Evolutionary conservation across 2,797 vertebrate species (phyloP), one percentile per base, ranked within the genome.

Genomic region (Octomys mimax): DNA sequence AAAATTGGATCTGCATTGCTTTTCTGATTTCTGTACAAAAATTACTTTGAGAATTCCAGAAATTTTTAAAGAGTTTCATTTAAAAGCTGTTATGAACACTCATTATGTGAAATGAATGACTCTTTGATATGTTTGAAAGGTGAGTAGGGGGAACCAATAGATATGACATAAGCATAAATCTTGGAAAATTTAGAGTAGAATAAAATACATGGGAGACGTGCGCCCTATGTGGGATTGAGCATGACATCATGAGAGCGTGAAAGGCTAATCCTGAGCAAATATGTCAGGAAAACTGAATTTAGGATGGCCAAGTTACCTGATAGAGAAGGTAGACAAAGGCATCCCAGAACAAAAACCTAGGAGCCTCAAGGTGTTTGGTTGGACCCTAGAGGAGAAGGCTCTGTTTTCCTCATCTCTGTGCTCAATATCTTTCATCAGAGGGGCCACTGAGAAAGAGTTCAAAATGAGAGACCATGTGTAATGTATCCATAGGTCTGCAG

Each of bases 351-450:
- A 39, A 46, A 59, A n/a, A 59, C 31, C 28, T 0, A 0, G 1
- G 33, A 21, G 8, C n/a, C 24, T 68, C 31, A 3, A 0, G 22
- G 26, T 0, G 1, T 46, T 61, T 19, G 19, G 0, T 6, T 8
- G 82, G 33, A 82, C 39, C 46, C 49, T 6, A 1, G 0, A n/a
- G 14, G 5, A n/a, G 2, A 0, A 14, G 52, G 2, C 0, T 0
- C 11, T 2, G 7, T 8, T 36, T 46, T 42, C 24, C 64, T 22
- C 3, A 3, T 10, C 31, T 75, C 33, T 46, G 36, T 39, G 16
- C 49, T 52, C 52, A n/a, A 46, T 4, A 19, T 13, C 28, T 91
- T 5, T 16, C 5, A 1, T 62, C 42, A 10, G 0, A 92, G 28
- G 24, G 42, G 31, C 52, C 59, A 6, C 21, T 26, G 39, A 49